Evolutionary conservation across 1,140 invertebrate genomes (phyloP).

Genomic region (Atopsyche davidsoni): DNA sequence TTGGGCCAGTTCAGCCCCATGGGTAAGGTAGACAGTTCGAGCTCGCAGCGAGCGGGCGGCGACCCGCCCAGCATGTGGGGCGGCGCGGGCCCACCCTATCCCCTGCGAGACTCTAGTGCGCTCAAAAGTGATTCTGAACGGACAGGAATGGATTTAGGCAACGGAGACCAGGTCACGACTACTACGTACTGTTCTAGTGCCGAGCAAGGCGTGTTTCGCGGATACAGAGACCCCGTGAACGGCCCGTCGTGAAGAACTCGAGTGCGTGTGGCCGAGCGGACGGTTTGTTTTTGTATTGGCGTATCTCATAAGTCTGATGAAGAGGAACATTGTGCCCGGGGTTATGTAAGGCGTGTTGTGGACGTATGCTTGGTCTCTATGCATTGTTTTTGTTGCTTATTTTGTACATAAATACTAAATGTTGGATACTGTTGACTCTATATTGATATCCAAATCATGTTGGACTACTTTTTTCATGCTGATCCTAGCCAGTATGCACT

Average conservation of each 20-base stretch:
- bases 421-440: not conserved
- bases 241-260: constrained; percentile 23
- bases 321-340: not conserved
- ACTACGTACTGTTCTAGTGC: constrained; percentile 21
- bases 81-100: not conserved
- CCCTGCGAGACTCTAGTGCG: not conserved
- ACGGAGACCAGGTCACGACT: constrained; percentile 23
- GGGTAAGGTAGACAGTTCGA: constrained; percentile 27
- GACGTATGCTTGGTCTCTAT: constrained; percentile 1
- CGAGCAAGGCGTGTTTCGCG: constrained; percentile 13
- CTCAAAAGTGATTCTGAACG: constrained; percentile 21
- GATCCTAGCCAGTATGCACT: no score
- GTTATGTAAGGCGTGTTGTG: not conserved
- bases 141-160: constrained; percentile 17
- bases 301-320: not conserved
- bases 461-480: no score
- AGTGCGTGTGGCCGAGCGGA: constrained; percentile 9
- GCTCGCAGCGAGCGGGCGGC: constrained; percentile 2
- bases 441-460: no score
- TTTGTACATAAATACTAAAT: not conserved
- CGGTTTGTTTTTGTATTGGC: not conserved
- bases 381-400: constrained; percentile 5
- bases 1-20: constrained; percentile 27
- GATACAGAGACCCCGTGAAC: constrained; percentile 23
- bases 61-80: constrained; percentile 21